Evolutionary conservation across 2,113 vertebrate genomes (phyloP).

Genomic region (Melospiza melodia): DNA sequence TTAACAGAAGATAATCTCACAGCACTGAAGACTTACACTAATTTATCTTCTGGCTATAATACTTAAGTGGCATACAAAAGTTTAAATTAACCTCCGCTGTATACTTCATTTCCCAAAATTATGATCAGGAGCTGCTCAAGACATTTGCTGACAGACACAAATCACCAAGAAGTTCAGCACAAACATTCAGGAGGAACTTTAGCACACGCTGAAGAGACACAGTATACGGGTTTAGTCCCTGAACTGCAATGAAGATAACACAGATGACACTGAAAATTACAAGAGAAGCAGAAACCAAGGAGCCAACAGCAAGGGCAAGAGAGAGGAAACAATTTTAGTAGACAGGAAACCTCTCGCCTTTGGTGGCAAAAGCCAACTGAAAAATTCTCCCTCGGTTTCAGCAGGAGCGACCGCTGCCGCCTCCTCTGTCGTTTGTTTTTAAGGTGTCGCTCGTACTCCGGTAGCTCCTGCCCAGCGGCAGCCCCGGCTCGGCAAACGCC

Average conservation of each 20-base stretch:
- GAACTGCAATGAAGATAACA: neutral
- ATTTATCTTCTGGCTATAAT: neutral
- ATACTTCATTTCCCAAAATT: neutral
- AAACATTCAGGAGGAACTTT: neutral
- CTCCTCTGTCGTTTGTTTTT: neutral
- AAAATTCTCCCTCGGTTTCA: neutral
- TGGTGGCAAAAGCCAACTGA: neutral
- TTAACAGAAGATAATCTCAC: neutral
- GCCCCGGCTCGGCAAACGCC: neutral
- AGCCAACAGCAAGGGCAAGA: neutral
- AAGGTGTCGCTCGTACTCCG: neutral
- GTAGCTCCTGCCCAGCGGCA: neutral
- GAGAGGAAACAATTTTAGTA: neutral
- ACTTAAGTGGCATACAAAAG: neutral
- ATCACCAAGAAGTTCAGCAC: neutral
- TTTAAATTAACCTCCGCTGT: neutral
- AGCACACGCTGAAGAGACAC: neutral
- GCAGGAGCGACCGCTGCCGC: neutral
- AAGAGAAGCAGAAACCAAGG: neutral
- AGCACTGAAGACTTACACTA: neutral
- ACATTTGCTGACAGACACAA: neutral
- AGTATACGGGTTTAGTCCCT: neutral
- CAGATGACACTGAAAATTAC: neutral
- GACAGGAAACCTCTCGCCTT: neutral
- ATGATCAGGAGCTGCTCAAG: neutral